phyloP scores from a whole-genome alignment of 2,113 vertebrate species.

The Pachycephala philippinensis region DNA sequence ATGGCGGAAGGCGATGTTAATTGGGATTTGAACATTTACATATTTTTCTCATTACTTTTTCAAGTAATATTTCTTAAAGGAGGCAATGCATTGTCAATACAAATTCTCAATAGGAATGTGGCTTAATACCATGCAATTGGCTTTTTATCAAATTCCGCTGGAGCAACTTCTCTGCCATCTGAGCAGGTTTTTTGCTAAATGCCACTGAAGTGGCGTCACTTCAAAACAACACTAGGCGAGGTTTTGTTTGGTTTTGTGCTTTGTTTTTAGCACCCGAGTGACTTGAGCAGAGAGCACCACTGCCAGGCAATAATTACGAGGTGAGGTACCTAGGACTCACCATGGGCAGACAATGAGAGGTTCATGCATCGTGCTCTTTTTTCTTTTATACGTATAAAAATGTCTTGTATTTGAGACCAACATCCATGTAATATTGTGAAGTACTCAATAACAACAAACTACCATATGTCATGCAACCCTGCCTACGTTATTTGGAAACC shows the following conservation, averaged over 20 bases:
- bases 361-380: not conserved
- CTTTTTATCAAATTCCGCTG: slow-evolving; percentile 67
- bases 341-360: not conserved
- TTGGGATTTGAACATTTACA: not conserved
- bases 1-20: not conserved
- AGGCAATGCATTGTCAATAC: slow-evolving; percentile 62
- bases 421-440: not conserved
- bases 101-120: slow-evolving; percentile 66
- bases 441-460: slow-evolving; percentile 36
- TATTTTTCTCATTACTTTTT: slow-evolving; percentile 12
- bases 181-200: slow-evolving; percentile 72
- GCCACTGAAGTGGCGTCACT: slow-evolving; percentile 71
- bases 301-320: not conserved
- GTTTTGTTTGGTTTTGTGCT: slow-evolving; percentile 64
- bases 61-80: slow-evolving; percentile 25
- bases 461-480: slow-evolving; percentile 55
- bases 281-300: not conserved
- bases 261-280: slow-evolving; percentile 42
- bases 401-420: not conserved
- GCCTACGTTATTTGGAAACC: slow-evolving; percentile 40
- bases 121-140: slow-evolving; percentile 69
- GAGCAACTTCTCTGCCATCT: slow-evolving; percentile 73
- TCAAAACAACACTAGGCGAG: slow-evolving; percentile 68
- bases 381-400: not conserved
- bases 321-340: not conserved